Conservation (phyloP, 1,140 invertebrate species). For the Drosophila malerkotliana region DNA sequence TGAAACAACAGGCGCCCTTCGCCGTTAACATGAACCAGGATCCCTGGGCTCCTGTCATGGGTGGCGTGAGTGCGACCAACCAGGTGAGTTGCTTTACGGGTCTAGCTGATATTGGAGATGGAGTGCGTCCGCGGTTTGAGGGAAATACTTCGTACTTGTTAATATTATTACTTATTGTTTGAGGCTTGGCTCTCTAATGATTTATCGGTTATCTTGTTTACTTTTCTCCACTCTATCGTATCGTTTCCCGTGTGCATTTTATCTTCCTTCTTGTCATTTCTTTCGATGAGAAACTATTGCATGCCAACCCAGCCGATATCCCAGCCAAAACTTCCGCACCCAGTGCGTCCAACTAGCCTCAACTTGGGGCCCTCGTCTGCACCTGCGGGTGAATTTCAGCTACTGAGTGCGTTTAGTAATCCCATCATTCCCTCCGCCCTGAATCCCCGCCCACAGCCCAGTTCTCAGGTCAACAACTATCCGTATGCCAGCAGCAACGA, state of each 20-base stretch:
- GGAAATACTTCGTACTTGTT: slow-evolving; percentile 27
- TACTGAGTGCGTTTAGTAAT: slow-evolving; percentile 68
- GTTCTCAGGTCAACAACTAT: slow-evolving; percentile 36
- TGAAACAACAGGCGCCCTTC: slow-evolving; percentile 85
- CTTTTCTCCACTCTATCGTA: slow-evolving; percentile 41
- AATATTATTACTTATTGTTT: slow-evolving; percentile 27
- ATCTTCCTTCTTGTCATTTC: slow-evolving; percentile 35
- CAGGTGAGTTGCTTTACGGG: slow-evolving; percentile 63
- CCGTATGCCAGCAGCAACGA: slow-evolving; percentile 25
- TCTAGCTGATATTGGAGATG: not conserved
- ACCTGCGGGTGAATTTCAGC: slow-evolving; percentile 54
- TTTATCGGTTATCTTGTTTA: slow-evolving; percentile 54
- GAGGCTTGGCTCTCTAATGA: slow-evolving; percentile 56
- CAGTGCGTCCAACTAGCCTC: slow-evolving; percentile 64
- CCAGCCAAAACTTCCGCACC: slow-evolving; percentile 49
- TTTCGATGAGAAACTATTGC: slow-evolving; percentile 62
- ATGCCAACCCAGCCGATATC: slow-evolving; percentile 39
- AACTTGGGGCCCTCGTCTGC: slow-evolving; percentile 25
- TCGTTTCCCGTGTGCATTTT: slow-evolving; percentile 62
- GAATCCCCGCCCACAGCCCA: slow-evolving; percentile 50
- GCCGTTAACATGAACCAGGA: slow-evolving; percentile 83
- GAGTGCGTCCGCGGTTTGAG: slow-evolving; percentile 30
- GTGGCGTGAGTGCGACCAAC: slow-evolving; percentile 58
- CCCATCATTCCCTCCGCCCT: slow-evolving; percentile 39
- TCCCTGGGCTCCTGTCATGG: slow-evolving; percentile 83